Percentiles rank a stretch among this genome's conserved stretches.
These are phyloP conservation scores for Papilio protenor DNA, from an alignment of 2,888 invertebrate genomes.

Conservation along the genomic window DNA sequence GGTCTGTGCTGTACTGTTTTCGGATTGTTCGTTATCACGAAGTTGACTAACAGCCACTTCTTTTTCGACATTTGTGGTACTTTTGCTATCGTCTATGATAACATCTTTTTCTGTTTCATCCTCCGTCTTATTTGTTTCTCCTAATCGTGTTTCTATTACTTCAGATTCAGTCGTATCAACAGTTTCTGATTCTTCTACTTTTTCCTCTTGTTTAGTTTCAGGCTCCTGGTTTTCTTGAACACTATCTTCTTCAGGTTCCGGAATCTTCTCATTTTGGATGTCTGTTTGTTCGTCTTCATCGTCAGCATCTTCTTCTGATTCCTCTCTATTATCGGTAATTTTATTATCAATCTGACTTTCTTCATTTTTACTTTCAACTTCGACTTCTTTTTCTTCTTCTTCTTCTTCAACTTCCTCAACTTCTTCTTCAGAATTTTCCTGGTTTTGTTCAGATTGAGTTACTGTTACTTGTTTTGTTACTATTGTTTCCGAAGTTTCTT, in stretches of 20 bases:
- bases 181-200: conserved; percentile 43
- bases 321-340: conserved; percentile 41
- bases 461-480: conserved; percentile 71
- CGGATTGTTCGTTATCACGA: conserved; percentile 46
- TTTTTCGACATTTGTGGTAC: conserved; percentile 43
- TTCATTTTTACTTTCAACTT: conserved; percentile 47
- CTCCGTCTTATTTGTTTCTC: conserved; percentile 45
- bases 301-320: conserved; percentile 44
- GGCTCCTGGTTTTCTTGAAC: conserved; percentile 45
- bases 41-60: conserved; percentile 37
- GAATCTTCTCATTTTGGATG: conserved; percentile 45
- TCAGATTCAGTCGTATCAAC: conserved; percentile 46
- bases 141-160: conserved; percentile 41
- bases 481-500: conserved; percentile 69
- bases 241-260: neutral
- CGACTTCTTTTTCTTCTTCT: conserved; percentile 44
- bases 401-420: conserved; percentile 53
- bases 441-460: conserved; percentile 55
- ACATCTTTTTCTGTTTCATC: conserved; percentile 47
- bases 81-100: conserved; percentile 52
- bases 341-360: conserved; percentile 48
- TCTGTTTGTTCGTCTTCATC: conserved; percentile 42
- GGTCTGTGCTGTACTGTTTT: conserved; percentile 24
- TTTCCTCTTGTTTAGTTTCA: conserved; percentile 49
- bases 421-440: conserved; percentile 51